Base-by-base conservation (phyloP, 2,797 vertebrate species). In the Leptoclinus maculatus region DNA sequence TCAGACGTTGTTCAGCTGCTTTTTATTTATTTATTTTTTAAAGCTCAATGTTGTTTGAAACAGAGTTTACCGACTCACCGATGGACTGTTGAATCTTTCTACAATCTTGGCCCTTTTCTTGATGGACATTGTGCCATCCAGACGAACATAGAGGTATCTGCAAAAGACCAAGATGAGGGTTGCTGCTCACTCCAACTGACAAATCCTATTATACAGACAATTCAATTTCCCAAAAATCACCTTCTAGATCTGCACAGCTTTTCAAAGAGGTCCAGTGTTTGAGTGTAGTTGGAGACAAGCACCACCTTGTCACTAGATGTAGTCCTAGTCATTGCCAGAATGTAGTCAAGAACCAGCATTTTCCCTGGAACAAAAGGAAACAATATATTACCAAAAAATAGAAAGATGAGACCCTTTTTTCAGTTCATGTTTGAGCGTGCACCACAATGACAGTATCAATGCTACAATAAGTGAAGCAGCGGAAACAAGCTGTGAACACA, bases 121-220 rank as follows among this genome's bases (percentile, higher is more conserved):
- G 85, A 99, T 99, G 19, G 98, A 98, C 98, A 99, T 99, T 0
- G 97, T 98, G 72, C 98, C 98, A 0, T 99, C 98, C 87, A 99
- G 92, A 38, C 98, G 95, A 47, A 98, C 97, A 27, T 98, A 99
- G 3, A 97, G 93, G 89, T 99, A 99, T 87, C 98, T 99, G 82
- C 43, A 19, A 89, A 51, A 67, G 27, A 83, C 12, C 17, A 54
- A 36, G 19, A 45, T 0, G 13, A 51, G 9, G 0, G 51, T 19
- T 13, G 4, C 13, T 69, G 53, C 2, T 63, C 2, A 58, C 21
- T 47, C 57, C 13, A 36, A 70, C 36, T 53, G 5, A 38, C 9
- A 62, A 21, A 62, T 39, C 4, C 14, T 17, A 41, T 2, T 8
- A 51, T 27, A 56, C 1, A 36, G 7, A 64, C 3, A 78, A 25